A percentile compares a stretch with the other conserved stretches of the same genome.
phyloP scores from a whole-genome alignment of 2,797 vertebrate species.

The Darevskia nairensis region DNA sequence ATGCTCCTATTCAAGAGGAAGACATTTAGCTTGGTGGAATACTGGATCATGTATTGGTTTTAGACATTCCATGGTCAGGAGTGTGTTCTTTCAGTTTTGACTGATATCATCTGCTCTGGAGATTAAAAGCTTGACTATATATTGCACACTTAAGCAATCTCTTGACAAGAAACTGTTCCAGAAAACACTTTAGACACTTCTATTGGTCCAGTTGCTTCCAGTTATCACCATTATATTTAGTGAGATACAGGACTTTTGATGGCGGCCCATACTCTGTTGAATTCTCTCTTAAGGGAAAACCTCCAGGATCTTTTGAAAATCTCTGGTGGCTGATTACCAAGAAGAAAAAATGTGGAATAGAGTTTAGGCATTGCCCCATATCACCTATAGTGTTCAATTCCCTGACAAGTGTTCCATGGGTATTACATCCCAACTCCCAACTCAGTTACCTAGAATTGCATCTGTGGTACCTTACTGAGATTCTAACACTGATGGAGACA shows the following conservation, averaged over 20 bases:
- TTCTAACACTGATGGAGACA: not conserved
- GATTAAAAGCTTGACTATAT: not conserved
- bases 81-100: not conserved
- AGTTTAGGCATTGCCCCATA: not conserved
- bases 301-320: no score
- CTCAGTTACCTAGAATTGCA: not conserved
- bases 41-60: no score
- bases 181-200: not conserved
- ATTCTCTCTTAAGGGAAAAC: no score
- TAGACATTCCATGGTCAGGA: no score
- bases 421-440: not conserved
- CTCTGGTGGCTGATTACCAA: not conserved
- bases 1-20: no score
- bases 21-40: no score
- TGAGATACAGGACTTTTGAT: not conserved
- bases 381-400: not conserved
- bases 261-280: not conserved
- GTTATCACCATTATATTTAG: not conserved
- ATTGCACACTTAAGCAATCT: no score
- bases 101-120: no score
- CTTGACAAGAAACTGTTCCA: no score
- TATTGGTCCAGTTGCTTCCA: not conserved
- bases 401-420: not conserved
- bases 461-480: not conserved
- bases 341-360: not conserved